Evolutionary conservation across 2,113 vertebrate species (phyloP).

Genomic region (Rhinolophus sinicus): DNA sequence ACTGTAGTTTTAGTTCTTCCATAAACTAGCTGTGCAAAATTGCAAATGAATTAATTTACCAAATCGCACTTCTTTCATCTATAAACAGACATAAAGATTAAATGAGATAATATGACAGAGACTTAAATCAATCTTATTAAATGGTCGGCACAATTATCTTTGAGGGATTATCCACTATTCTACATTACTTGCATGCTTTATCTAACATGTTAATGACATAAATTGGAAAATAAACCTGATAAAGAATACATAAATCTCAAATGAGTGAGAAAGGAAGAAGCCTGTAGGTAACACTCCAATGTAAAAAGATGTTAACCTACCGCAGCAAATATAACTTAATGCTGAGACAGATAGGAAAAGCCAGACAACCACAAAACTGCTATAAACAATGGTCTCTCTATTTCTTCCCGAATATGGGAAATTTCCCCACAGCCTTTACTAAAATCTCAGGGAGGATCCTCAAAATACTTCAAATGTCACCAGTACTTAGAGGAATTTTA

Average conservation of each 20-base stretch:
- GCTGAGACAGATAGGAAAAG: not conserved
- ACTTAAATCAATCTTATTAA: not conserved
- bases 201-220: not conserved
- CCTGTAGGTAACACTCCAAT: not conserved
- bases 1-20: not conserved
- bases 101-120: not conserved
- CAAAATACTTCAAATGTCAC: not conserved
- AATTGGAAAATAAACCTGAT: not conserved
- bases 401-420: too few species aligned
- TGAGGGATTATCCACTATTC: not conserved
- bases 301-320: not conserved
- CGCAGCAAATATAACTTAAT: not conserved
- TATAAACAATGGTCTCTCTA: rapidly evolving
- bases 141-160: not conserved
- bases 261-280: not conserved
- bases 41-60: not conserved
- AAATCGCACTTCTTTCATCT: not conserved
- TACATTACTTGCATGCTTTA: not conserved
- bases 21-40: not conserved
- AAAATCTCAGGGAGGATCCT: not conserved
- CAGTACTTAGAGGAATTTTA: not conserved
- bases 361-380: rapidly evolving
- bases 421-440: not conserved
- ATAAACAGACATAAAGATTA: not conserved
- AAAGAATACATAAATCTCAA: not conserved